A percentile compares a stretch with the other conserved stretches of the same genome.
Conservation (phyloP, 2,888 invertebrate species). For the Megalurothrips usitatus region DNA sequence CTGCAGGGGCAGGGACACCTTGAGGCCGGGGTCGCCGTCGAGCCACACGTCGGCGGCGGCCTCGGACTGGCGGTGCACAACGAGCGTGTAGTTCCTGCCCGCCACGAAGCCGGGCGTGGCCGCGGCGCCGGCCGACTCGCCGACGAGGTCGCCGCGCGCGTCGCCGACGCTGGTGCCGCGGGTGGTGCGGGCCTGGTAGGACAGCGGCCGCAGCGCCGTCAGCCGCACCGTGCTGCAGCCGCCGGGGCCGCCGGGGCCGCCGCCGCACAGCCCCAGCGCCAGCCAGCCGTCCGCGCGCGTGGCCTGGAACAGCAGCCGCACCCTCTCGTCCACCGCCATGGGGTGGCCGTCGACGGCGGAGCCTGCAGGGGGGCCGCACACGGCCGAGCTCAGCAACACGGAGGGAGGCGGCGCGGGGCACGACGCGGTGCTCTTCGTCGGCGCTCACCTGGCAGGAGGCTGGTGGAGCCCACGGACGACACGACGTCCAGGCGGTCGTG, state of each 20-base stretch:
- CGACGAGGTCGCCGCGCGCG: not conserved
- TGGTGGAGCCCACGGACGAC: not conserved
- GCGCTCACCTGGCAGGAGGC: not conserved
- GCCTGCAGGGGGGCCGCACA: too few species aligned
- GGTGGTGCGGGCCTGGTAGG: not conserved
- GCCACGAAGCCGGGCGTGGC: not conserved
- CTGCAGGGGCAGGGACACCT: not conserved
- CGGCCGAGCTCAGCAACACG: not conserved
- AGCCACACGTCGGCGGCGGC: not conserved
- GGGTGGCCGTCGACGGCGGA: not conserved
- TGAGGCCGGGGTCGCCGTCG: conserved; percentile 2
- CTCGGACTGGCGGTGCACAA: not conserved
- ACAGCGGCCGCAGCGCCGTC: not conserved
- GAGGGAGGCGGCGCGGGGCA: not conserved
- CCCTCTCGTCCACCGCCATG: not conserved
- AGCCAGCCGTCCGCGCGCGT: not conserved
- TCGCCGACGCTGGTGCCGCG: not conserved
- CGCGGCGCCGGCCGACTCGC: not conserved
- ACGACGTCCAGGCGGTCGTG: conserved; percentile 1
- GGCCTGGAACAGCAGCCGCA: not conserved
- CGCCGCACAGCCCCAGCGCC: conserved; percentile 16
- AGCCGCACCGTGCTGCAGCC: not conserved
- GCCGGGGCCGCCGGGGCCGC: not conserved
- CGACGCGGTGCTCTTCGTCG: not conserved
- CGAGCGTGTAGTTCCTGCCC: not conserved